Conservation (phyloP, 2,797 vertebrate species). For the Lacerta agilis region DNA sequence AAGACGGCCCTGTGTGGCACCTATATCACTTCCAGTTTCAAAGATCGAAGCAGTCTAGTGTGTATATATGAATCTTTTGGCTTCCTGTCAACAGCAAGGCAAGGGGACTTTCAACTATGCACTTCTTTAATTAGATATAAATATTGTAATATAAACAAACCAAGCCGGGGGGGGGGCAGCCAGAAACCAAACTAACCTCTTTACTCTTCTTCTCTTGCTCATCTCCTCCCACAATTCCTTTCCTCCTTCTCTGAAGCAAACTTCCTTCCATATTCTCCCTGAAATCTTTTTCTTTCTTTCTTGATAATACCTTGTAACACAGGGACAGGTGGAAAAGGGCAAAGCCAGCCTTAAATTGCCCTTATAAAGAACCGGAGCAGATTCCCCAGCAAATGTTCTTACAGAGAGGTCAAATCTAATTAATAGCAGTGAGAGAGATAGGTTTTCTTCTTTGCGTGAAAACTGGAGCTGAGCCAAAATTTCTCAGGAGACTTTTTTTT, state of each 20-base stretch:
- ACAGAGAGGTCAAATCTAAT: background rate
- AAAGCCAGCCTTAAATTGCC: background rate
- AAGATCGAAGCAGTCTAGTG: no score
- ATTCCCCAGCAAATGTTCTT: background rate
- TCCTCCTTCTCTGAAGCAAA: conserved; percentile 20
- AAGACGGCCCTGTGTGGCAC: no score
- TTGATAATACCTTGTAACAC: background rate
- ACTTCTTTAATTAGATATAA: background rate
- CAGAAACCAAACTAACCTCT: conserved; percentile 32
- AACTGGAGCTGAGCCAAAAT: background rate
- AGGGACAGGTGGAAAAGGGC: background rate
- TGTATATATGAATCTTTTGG: background rate
- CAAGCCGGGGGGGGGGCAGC: background rate
- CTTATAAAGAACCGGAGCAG: background rate
- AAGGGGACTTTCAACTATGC: background rate
- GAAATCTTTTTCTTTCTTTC: background rate
- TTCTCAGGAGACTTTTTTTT: no score
- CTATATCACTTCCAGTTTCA: no score
- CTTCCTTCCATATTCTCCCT: background rate
- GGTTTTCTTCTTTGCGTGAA: background rate
- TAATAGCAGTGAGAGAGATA: background rate
- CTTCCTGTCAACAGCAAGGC: background rate
- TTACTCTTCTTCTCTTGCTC: background rate
- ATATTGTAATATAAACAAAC: conserved; percentile 15
- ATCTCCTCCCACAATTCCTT: background rate